These are phyloP conservation scores for Rhopalosiphum maidis DNA, from an alignment of 1,140 invertebrate species.

Conservation along the genomic window DNA sequence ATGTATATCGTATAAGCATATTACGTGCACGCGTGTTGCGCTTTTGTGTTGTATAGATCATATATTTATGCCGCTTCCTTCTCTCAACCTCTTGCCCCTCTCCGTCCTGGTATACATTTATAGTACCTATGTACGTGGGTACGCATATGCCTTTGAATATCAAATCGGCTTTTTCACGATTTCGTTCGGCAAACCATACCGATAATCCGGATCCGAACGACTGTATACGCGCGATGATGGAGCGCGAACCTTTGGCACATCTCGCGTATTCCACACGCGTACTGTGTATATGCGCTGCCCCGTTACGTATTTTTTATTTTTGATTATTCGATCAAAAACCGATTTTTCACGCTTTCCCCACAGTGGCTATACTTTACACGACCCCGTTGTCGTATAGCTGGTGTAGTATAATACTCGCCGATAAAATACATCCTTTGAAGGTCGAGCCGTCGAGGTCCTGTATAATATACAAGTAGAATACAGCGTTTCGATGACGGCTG, in stretches of 20 bases:
- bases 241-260: neutral
- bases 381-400: neutral
- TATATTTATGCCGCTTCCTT: neutral
- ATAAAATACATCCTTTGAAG: neutral
- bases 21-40: conserved; percentile 9
- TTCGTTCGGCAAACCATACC: neutral
- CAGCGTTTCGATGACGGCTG: neutral
- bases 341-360: neutral
- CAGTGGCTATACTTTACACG: neutral
- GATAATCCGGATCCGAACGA: neutral
- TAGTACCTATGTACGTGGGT: neutral
- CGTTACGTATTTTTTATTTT: neutral
- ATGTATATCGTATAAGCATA: conserved; percentile 12
- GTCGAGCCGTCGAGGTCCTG: neutral
- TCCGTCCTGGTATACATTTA: neutral
- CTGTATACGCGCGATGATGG: neutral
- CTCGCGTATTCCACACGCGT: conserved; percentile 31
- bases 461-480: neutral
- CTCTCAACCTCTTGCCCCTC: no score
- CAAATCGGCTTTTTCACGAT: conserved; percentile 2
- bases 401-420: neutral
- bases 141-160: neutral
- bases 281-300: neutral
- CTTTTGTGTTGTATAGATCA: neutral
- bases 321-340: conserved; percentile 47